A percentile compares a stretch with the other conserved stretches of the same genome.
Conservation (phyloP, 2,797 vertebrate species). For the Gymnothorax reevesii region DNA sequence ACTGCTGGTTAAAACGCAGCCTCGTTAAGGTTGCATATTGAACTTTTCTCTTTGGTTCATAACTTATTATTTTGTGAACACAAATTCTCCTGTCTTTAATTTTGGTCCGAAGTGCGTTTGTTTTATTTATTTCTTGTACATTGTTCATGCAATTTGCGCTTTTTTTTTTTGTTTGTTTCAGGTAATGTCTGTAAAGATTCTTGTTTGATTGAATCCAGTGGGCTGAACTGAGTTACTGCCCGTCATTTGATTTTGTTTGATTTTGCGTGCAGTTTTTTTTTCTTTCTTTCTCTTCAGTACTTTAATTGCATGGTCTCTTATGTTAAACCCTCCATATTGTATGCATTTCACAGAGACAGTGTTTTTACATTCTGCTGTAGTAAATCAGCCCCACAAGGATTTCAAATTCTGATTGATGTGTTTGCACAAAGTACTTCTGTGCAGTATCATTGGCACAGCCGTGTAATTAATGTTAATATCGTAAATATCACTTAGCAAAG, state of each 20-base stretch:
- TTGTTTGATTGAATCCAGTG: conserved; percentile 10
- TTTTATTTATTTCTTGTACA: conserved; percentile 3
- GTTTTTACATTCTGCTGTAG: conserved; percentile 5
- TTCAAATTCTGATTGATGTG: conserved; percentile 6
- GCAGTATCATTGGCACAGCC: neutral
- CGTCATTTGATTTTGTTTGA: conserved; percentile 14
- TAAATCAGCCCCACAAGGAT: neutral
- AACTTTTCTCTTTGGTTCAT: neutral
- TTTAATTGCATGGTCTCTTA: conserved; percentile 14
- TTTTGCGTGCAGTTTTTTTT: conserved; percentile 11
- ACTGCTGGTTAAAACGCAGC: neutral
- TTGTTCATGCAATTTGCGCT: conserved; percentile 1
- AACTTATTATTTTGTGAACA: conserved; percentile 7
- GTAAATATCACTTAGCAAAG: neutral
- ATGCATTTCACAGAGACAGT: neutral
- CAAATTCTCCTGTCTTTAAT: neutral
- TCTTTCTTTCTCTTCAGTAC: conserved; percentile 21
- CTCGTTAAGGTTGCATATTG: neutral
- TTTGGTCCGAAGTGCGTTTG: neutral
- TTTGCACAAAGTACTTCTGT: conserved; percentile 14
- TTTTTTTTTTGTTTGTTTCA: conserved; percentile 3
- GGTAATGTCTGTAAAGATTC: neutral
- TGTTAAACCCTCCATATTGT: neutral
- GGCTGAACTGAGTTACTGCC: conserved; percentile 19
- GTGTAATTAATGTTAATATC: conserved; percentile 14